These are phyloP conservation scores for Apteryx mantelli DNA, from an alignment of 2,113 vertebrate genomes.

Conservation along the genomic window DNA sequence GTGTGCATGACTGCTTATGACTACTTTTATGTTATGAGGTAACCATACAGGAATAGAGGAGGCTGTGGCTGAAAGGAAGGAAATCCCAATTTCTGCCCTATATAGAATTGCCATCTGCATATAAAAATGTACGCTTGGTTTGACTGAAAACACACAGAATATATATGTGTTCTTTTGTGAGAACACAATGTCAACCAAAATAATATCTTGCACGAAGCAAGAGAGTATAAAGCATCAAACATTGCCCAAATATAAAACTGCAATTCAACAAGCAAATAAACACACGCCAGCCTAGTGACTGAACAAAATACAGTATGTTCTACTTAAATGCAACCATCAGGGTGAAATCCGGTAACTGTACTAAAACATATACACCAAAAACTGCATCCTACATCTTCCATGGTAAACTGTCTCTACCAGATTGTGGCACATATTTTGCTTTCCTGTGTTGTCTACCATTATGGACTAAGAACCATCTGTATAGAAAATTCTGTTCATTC, in stretches of 20 bases:
- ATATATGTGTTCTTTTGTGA: not conserved
- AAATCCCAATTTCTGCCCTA: slow-evolving; percentile 23
- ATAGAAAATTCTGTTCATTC: slow-evolving; percentile 34
- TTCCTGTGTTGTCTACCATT: slow-evolving; percentile 50
- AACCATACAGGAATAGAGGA: slow-evolving; percentile 11
- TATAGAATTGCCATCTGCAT: slow-evolving; percentile 27
- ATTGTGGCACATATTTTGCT: slow-evolving; percentile 30
- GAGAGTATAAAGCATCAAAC: not conserved
- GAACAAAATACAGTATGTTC: not conserved
- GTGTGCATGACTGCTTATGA: not conserved
- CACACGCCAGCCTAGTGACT: not conserved
- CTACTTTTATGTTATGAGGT: slow-evolving; percentile 28
- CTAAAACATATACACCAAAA: slow-evolving; percentile 48
- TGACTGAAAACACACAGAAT: not conserved
- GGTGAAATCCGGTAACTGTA: slow-evolving; percentile 75
- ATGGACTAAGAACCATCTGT: slow-evolving; percentile 60
- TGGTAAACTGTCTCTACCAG: not conserved
- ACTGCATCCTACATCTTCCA: slow-evolving; percentile 65
- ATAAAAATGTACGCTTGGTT: not conserved
- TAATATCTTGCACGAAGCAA: not conserved
- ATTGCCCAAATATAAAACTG: not conserved
- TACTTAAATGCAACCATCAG: not conserved
- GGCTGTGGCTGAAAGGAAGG: slow-evolving; percentile 9
- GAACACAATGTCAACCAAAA: not conserved
- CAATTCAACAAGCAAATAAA: not conserved